Conservation (phyloP, 1,140 invertebrate species). For the Drosophila persimilis region DNA sequence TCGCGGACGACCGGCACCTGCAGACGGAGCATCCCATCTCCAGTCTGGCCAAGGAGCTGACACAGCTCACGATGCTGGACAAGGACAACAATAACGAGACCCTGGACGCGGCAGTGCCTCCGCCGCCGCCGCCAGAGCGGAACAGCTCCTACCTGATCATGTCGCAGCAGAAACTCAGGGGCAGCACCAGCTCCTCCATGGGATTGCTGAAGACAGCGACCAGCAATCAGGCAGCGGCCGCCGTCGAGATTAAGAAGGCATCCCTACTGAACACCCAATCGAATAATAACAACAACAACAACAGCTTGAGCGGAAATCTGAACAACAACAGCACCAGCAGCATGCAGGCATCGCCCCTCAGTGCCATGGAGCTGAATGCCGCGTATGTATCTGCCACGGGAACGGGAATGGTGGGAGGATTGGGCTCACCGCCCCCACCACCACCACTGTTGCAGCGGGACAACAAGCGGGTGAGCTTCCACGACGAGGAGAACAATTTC, state of each 20-base stretch:
- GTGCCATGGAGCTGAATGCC: conserved; percentile 74
- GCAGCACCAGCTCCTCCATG: conserved; percentile 50
- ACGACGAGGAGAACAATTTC: conserved; percentile 86
- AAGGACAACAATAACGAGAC: conserved; percentile 65
- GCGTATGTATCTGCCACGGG: conserved; percentile 71
- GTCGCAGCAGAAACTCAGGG: conserved; percentile 85
- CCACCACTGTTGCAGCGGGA: conserved; percentile 66
- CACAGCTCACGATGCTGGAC: conserved; percentile 61
- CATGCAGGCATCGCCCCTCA: conserved; percentile 65
- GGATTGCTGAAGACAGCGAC: conserved; percentile 67
- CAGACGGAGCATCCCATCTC: conserved; percentile 81
- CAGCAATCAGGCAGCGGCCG: conserved; percentile 70
- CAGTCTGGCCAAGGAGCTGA: conserved; percentile 70
- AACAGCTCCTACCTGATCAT: conserved; percentile 92
- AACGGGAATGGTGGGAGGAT: conserved; percentile 45
- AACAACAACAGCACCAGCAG: conserved; percentile 50
- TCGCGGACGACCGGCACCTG: conserved; percentile 78
- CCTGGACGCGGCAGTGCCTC: conserved; percentile 72
- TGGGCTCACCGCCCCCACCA: conserved; percentile 48
- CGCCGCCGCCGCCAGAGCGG: conserved; percentile 90
- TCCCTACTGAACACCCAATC: conserved; percentile 44
- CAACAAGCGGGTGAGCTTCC: conserved; percentile 89
- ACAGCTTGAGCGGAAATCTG: conserved; percentile 57
- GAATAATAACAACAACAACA: conserved; percentile 63
- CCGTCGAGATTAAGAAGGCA: conserved; percentile 62